Evolutionary conservation across 1,140 invertebrate species (phyloP).

Genomic region (Papilio polyxenes): DNA sequence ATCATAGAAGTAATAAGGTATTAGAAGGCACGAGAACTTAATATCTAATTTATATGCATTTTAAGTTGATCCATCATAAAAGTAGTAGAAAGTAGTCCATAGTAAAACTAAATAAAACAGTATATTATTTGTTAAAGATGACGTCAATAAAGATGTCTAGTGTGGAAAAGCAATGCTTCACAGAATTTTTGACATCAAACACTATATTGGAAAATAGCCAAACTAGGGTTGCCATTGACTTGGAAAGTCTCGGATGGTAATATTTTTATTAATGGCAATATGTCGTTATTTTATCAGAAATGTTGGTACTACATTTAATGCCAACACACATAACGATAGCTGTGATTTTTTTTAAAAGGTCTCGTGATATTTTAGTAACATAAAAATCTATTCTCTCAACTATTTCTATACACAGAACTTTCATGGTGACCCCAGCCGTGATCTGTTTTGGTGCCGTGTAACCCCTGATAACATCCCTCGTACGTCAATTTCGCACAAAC

Average conservation of each 20-base stretch:
- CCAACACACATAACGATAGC: not conserved
- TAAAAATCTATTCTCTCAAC: not conserved
- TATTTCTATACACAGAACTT: not conserved
- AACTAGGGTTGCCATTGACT: not conserved
- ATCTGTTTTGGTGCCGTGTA: slow-evolving; percentile 35
- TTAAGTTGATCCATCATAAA: not conserved
- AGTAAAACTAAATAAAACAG: not conserved
- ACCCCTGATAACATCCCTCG: slow-evolving; percentile 38
- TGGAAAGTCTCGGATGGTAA: not conserved
- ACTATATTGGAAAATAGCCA: slow-evolving; percentile 12
- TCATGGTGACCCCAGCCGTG: slow-evolving; percentile 9
- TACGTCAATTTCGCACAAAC: slow-evolving; percentile 35
- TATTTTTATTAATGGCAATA: not conserved
- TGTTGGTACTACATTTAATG: not conserved
- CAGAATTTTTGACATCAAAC: not conserved
- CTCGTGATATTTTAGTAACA: not conserved
- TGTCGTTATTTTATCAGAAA: too few species aligned
- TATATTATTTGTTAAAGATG: not conserved
- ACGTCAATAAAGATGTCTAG: not conserved
- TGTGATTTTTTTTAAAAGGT: too few species aligned
- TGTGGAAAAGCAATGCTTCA: not conserved
- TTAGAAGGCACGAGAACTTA: too few species aligned
- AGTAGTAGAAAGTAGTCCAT: not conserved
- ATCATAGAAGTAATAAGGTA: too few species aligned
- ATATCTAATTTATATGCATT: not conserved